Evolutionary conservation across 2,797 vertebrate genomes (phyloP).

Genomic region (Intellagama lesueurii): DNA sequence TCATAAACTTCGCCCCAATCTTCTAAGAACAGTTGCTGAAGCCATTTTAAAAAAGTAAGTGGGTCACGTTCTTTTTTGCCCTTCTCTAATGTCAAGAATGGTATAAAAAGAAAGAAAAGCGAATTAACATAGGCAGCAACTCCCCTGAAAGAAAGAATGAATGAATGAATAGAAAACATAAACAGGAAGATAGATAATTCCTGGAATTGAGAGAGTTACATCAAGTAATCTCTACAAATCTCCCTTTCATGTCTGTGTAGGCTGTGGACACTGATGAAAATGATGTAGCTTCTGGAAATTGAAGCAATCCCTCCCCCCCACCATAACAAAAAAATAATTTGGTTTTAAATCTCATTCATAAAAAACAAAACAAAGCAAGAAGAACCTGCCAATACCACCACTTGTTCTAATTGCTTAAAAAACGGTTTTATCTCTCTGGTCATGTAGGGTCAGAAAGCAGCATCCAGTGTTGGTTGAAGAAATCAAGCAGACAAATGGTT

Average conservation of each 20-base stretch:
- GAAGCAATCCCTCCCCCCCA: neutral
- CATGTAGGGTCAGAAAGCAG: neutral
- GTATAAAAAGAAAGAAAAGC: constrained; percentile 61
- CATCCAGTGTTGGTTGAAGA: constrained; percentile 22
- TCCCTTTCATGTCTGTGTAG: constrained; percentile 15
- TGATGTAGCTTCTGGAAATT: constrained; percentile 48
- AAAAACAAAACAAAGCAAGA: neutral
- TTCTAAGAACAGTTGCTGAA: neutral
- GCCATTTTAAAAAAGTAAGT: constrained; percentile 37
- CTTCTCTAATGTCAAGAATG: neutral
- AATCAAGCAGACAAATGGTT: constrained; percentile 3
- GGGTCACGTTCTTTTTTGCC: neutral
- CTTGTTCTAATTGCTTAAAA: constrained; percentile 22
- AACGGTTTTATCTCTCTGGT: constrained; percentile 47
- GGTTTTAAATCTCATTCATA: constrained; percentile 37
- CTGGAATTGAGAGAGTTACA: constrained; percentile 38
- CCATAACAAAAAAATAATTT: constrained; percentile 40
- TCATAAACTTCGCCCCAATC: neutral
- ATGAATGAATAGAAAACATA: constrained; percentile 63
- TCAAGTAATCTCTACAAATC: constrained; percentile 56
- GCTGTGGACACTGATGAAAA: constrained; percentile 12
- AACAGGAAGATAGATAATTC: constrained; percentile 21
- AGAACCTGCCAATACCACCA: neutral
- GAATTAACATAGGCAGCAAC: constrained; percentile 68
- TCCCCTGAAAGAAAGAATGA: constrained; percentile 53